phyloP scores from a whole-genome alignment of 2,113 vertebrate genomes.

The Guaruba guarouba region DNA sequence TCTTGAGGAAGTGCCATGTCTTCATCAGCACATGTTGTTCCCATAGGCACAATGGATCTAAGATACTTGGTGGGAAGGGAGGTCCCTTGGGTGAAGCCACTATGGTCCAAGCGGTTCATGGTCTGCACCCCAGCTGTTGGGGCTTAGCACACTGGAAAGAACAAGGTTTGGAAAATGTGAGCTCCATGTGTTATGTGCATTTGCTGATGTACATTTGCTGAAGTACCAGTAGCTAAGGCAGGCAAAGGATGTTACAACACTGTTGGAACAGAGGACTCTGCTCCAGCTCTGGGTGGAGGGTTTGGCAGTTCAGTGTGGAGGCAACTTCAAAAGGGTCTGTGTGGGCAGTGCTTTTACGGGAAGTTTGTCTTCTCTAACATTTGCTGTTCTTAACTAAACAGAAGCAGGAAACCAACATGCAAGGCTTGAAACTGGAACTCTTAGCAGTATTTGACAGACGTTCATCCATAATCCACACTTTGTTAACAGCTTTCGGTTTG shows the following conservation, averaged over 20 bases:
- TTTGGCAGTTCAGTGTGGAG: neutral
- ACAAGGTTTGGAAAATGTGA: accelerated
- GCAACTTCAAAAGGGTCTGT: neutral
- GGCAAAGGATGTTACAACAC: neutral
- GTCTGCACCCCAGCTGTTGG: neutral
- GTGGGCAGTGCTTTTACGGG: neutral
- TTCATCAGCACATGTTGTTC: neutral
- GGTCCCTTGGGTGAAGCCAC: neutral
- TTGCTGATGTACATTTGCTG: neutral
- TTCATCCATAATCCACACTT: neutral
- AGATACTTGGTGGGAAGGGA: neutral
- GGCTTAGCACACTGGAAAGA: neutral
- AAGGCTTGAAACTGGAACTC: neutral
- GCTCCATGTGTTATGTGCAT: accelerated
- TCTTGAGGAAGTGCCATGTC: neutral
- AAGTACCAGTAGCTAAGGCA: neutral
- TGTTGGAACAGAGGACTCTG: neutral
- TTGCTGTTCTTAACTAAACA: neutral
- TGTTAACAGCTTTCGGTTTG: neutral
- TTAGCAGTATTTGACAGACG: neutral
- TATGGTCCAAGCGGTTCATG: neutral
- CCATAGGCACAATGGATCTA: neutral
- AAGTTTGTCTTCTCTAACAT: neutral
- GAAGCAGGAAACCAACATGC: neutral
- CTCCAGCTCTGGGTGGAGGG: neutral